Evolutionary conservation across 2,113 vertebrate species (phyloP).

Genomic region (Ranitomeya variabilis): DNA sequence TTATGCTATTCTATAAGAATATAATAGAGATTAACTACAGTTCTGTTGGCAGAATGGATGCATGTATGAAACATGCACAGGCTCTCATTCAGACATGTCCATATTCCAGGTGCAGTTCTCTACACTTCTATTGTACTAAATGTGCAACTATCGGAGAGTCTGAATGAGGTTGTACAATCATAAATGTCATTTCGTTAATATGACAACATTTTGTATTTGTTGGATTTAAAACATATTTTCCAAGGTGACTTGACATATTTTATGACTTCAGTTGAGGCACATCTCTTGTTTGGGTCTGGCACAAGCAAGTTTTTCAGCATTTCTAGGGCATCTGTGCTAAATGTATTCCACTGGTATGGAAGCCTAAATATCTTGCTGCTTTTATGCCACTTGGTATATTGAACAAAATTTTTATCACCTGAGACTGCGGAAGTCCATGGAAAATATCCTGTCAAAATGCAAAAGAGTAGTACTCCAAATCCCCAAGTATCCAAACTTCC

Average conservation of each 20-base stretch:
- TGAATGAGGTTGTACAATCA: not conserved
- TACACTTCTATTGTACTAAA: not conserved
- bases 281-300: conserved; percentile 76
- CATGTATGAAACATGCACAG: not conserved
- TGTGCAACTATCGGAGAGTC: not conserved
- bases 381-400: conserved; percentile 79
- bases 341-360: conserved; percentile 75
- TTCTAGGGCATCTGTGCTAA: conserved; percentile 72
- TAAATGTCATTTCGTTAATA: not conserved
- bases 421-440: conserved; percentile 82
- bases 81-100: not conserved
- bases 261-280: conserved; percentile 78
- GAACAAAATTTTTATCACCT: conserved; percentile 75
- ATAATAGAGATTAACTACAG: too few species aligned
- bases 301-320: conserved; percentile 81
- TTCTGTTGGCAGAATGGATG: too few species aligned
- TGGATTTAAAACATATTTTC: not conserved
- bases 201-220: not conserved
- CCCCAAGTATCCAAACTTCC: conserved; percentile 86
- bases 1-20: too few species aligned
- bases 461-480: conserved; percentile 84
- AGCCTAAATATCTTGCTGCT: conserved; percentile 53
- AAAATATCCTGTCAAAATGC: conserved; percentile 81
- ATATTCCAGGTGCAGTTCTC: not conserved
- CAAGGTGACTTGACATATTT: conserved; percentile 68